Conservation (phyloP, 2,888 invertebrate species). For the Caradrina clavipalpis region DNA sequence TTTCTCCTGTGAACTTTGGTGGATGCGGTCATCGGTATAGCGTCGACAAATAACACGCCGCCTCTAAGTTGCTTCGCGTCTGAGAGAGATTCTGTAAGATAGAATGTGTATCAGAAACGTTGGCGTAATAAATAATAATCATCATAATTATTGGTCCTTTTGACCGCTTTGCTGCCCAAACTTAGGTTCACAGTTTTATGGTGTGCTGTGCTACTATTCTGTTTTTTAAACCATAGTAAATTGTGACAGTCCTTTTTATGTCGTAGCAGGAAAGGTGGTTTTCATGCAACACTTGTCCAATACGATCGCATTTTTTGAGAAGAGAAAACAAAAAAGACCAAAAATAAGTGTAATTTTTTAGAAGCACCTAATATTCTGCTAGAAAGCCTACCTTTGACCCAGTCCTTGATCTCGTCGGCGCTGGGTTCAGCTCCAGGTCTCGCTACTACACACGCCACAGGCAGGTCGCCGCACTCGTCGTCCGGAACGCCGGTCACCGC, state of each 20-base stretch:
- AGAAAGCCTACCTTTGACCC: constrained; percentile 75
- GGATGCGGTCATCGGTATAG: constrained; percentile 74
- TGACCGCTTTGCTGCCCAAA: too few relatives aligned
- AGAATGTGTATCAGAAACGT: background rate
- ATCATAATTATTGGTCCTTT: background rate
- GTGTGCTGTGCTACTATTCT: too few relatives aligned
- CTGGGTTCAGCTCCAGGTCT: constrained; percentile 58
- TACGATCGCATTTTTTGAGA: too few relatives aligned
- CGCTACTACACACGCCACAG: constrained; percentile 73
- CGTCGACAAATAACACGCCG: constrained; percentile 76
- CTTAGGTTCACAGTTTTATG: too few relatives aligned
- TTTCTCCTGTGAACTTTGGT: constrained; percentile 74
- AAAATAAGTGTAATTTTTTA: too few relatives aligned
- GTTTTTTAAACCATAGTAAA: too few relatives aligned
- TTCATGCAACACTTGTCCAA: too few relatives aligned
- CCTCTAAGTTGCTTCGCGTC: constrained; percentile 80
- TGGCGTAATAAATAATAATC: background rate
- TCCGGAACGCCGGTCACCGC: constrained; percentile 74
- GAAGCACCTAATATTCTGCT: too few relatives aligned
- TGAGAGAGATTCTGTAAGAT: constrained; percentile 72
- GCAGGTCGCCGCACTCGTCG: constrained; percentile 70
- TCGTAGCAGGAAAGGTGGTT: too few relatives aligned
- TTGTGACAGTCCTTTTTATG: too few relatives aligned
- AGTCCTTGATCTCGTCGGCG: constrained; percentile 74
- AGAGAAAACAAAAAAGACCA: background rate